These are phyloP conservation scores for Apamea monoglypha DNA, from an alignment of 2,888 invertebrate species.

Conservation along the genomic window DNA sequence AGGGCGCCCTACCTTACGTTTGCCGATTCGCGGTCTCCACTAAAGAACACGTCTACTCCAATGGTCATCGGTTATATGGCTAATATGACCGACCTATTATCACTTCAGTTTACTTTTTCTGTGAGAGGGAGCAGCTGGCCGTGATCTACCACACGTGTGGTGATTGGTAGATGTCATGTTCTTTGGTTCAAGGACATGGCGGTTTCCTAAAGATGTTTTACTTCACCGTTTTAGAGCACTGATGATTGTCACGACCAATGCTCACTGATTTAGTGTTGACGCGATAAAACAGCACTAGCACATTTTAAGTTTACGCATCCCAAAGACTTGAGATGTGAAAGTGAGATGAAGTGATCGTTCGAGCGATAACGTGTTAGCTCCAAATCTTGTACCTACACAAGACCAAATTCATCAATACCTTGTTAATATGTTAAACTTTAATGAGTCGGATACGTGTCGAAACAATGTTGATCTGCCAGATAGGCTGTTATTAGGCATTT, in stretches of 20 bases:
- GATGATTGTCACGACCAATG: neutral
- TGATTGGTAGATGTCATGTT: neutral
- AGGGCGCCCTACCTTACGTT: neutral
- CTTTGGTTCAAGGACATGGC: neutral
- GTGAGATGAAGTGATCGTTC: conserved; percentile 22
- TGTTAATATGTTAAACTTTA: conserved; percentile 47
- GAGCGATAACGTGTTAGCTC: conserved; percentile 31
- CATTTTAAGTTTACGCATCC: conserved; percentile 27
- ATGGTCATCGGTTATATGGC: neutral
- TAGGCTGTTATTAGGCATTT: conserved; percentile 30
- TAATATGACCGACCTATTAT: neutral
- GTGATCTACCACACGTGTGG: too few relatives aligned
- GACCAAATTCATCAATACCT: too few relatives aligned
- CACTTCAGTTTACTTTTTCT: neutral
- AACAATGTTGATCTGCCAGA: conserved; percentile 32
- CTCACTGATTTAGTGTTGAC: neutral
- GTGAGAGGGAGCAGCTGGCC: neutral
- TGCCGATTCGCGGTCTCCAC: neutral
- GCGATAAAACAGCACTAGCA: neutral
- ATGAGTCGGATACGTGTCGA: conserved; percentile 51
- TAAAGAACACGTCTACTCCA: neutral
- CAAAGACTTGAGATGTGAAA: conserved; percentile 43
- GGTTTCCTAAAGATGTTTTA: too few relatives aligned
- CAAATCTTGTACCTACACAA: conserved; percentile 24
- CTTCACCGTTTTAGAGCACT: neutral